A percentile compares a stretch with the other conserved stretches of the same genome.
Evolutionary conservation across 2,888 invertebrate genomes (phyloP).

Genomic region (Protophormia terraenovae): DNA sequence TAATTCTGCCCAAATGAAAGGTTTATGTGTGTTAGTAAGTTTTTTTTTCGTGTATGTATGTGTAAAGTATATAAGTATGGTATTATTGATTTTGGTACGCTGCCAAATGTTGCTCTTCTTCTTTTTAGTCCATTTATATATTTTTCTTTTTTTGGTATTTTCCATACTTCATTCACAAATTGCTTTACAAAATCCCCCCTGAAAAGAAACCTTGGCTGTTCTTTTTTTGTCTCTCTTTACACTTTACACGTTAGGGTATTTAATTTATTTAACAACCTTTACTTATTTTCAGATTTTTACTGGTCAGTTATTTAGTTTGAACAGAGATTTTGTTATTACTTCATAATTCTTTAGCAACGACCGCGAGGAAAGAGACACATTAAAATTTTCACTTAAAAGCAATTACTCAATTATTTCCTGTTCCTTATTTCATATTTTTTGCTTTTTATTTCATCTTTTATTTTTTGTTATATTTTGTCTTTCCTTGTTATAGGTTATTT

Average conservation of each 20-base stretch:
- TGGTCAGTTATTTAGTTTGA: neutral
- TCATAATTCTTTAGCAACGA: neutral
- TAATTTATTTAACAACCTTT: neutral
- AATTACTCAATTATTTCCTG: conserved; percentile 34
- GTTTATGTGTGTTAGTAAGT: neutral
- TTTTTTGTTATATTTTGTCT: neutral
- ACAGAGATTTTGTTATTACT: neutral
- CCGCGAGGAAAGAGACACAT: neutral
- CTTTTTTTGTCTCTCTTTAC: neutral
- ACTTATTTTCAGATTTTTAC: neutral
- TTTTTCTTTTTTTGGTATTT: neutral
- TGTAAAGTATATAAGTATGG: neutral
- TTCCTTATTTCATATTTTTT: neutral
- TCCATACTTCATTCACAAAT: conserved; percentile 51
- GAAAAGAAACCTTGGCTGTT: neutral
- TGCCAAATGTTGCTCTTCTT: conserved; percentile 50
- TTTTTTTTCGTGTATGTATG: neutral
- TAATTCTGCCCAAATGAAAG: neutral
- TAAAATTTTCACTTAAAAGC: conserved; percentile 4
- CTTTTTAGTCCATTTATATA: neutral
- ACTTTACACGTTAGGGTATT: neutral
- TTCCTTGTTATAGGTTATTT: neutral
- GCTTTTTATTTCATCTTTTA: neutral
- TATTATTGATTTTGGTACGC: conserved; percentile 61
- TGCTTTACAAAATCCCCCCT: too few species aligned